Evolutionary conservation across 2,797 vertebrate species (phyloP).

Genomic region (Smutsia gigantea): DNA sequence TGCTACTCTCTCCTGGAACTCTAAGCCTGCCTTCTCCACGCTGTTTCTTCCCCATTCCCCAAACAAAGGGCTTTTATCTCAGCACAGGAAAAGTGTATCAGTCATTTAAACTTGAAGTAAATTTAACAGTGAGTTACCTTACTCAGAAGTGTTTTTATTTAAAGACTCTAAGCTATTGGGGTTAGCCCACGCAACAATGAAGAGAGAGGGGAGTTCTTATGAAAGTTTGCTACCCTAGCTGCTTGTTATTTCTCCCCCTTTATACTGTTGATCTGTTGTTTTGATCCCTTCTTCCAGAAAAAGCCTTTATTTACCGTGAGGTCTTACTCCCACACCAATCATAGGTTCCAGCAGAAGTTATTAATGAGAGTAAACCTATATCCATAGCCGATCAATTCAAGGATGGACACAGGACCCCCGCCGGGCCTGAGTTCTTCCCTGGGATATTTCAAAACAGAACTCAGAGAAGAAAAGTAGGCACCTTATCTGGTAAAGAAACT

Average conservation of each 20-base stretch:
- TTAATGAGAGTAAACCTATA: not conserved
- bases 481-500: not conserved
- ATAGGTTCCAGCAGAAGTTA: not conserved
- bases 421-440: not conserved
- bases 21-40: not conserved
- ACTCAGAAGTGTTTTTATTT: not conserved
- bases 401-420: not conserved
- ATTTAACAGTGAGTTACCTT: slow-evolving; percentile 2
- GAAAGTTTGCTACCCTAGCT: not conserved
- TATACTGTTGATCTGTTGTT: not conserved
- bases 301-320: not conserved
- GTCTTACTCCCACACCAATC: not conserved
- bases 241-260: not conserved
- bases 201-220: not conserved
- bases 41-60: not conserved
- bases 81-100: not conserved
- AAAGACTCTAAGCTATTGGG: not conserved
- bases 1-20: not conserved
- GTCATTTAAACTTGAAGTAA: slow-evolving; percentile 2
- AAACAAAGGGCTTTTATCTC: not conserved
- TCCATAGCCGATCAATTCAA: not conserved
- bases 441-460: not conserved
- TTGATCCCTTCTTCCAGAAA: not conserved
- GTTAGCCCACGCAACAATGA: not conserved
- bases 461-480: not conserved